phyloP scores from a whole-genome alignment of 2,113 vertebrate genomes.

The Cyphomyrus plagiostoma region DNA sequence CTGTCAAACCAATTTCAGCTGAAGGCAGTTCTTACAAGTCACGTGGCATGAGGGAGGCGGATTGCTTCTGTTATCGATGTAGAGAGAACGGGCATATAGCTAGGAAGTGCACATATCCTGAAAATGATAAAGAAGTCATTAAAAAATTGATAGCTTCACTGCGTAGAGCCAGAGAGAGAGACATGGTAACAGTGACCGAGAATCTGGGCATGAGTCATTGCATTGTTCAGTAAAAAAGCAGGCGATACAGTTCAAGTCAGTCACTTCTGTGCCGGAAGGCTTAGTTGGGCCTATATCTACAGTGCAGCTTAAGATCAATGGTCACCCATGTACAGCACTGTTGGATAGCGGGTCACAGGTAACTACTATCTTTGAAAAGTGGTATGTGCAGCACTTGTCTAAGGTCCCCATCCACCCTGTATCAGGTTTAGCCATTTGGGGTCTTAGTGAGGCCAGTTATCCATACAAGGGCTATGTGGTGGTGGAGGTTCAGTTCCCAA shows the following conservation, averaged over 20 bases:
- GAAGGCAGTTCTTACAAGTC: too few relatives aligned
- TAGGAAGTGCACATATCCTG: not conserved
- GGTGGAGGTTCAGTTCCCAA: too few relatives aligned
- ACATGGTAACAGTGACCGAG: not conserved
- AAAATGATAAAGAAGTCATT: not conserved
- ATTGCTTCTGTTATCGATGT: too few relatives aligned
- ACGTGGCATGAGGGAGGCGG: too few relatives aligned
- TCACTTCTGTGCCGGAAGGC: constrained; percentile 7
- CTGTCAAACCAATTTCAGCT: too few relatives aligned
- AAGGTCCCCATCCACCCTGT: too few relatives aligned
- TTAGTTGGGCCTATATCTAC: constrained; percentile 20
- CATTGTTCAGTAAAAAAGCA: not conserved
- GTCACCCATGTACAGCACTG: constrained; percentile 17
- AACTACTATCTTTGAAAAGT: not conserved
- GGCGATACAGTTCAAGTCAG: not conserved
- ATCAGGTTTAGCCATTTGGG: too few relatives aligned
- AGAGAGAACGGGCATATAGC: too few relatives aligned
- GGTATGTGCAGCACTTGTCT: too few relatives aligned
- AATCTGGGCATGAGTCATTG: not conserved
- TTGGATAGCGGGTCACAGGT: constrained; percentile 27
- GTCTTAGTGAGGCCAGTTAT: too few relatives aligned
- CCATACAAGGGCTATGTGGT: too few relatives aligned
- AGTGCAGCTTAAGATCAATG: constrained; percentile 23
- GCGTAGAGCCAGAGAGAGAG: not conserved
- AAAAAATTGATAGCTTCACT: not conserved